A percentile compares a stretch with the other conserved stretches of the same genome.
Conservation (phyloP, 2,888 invertebrate species). For the Cosmorhoe ocellata region DNA sequence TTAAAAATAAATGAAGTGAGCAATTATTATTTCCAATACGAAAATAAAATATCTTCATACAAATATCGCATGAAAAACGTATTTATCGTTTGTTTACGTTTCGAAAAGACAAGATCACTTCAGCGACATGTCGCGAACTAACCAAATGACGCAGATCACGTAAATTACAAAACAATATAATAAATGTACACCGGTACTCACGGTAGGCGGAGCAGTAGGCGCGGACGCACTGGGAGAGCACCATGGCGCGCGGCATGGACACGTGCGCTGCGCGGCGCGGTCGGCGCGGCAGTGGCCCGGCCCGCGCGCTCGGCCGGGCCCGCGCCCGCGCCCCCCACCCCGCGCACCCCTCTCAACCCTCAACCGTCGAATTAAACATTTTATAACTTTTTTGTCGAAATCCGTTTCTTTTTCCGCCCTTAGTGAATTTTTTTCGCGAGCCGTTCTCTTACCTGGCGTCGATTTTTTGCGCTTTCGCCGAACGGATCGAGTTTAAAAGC, state of each 20-base stretch:
- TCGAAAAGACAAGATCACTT: too few relatives aligned
- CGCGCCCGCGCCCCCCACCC: conserved; percentile 20
- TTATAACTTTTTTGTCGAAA: conserved; percentile 72
- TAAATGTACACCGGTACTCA: conserved; percentile 55
- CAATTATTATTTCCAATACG: too few relatives aligned
- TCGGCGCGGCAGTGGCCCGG: conserved; percentile 1
- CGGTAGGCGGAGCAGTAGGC: conserved; percentile 70
- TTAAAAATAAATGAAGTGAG: too few relatives aligned
- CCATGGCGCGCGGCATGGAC: conserved; percentile 47
- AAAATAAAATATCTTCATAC: too few relatives aligned
- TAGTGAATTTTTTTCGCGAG: conserved; percentile 79
- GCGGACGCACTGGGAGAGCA: conserved; percentile 73
- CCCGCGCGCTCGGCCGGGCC: conserved; percentile 19
- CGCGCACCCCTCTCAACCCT: conserved; percentile 42
- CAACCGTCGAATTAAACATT: conserved; percentile 72
- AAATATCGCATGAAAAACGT: too few relatives aligned
- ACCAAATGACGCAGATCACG: too few relatives aligned
- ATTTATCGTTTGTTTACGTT: too few relatives aligned
- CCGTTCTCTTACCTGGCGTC: conserved; percentile 80
- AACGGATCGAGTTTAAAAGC: conserved; percentile 76
- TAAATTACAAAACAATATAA: too few relatives aligned
- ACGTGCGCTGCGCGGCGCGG: conserved; percentile 7
- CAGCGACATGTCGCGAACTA: too few relatives aligned
- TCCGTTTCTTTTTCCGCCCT: conserved; percentile 82
- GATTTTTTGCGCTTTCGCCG: conserved; percentile 68